A percentile compares a stretch with the other conserved stretches of the same genome.
Conservation (phyloP, 2,113 vertebrate species). For the Datnioides undecimradiatus region DNA sequence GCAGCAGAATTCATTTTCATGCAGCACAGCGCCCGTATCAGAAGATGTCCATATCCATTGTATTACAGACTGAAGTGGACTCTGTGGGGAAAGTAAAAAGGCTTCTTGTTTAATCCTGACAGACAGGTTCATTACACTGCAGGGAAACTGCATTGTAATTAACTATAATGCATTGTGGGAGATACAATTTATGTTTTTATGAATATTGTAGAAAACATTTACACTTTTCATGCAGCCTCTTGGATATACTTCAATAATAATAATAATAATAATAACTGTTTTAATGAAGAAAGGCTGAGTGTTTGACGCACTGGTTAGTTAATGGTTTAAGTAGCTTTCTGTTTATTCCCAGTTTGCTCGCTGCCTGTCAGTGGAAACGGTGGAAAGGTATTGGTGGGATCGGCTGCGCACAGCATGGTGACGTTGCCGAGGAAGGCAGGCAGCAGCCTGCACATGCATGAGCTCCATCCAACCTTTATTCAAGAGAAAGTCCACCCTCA, state of each 20-base stretch:
- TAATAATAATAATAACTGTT: not conserved
- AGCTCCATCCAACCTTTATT: slow-evolving; percentile 21
- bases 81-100: not conserved
- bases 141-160: not conserved
- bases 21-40: not conserved
- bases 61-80: not conserved
- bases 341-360: not conserved
- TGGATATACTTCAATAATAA: too few relatives aligned
- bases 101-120: not conserved
- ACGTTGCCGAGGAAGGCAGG: slow-evolving; percentile 45
- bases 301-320: too few relatives aligned
- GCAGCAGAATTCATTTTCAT: not conserved
- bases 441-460: slow-evolving; percentile 6
- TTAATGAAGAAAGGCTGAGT: not conserved
- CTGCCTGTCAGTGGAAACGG: not conserved
- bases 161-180: not conserved
- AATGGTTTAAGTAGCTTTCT: not conserved
- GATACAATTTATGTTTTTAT: not conserved
- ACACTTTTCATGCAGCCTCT: slow-evolving; percentile 7
- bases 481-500: not conserved
- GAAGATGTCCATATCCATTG: not conserved
- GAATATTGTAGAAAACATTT: not conserved
- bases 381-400: slow-evolving; percentile 43
- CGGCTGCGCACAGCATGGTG: slow-evolving; percentile 32
- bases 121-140: not conserved